These are phyloP conservation scores for Aplocera efformata DNA, from an alignment of 2,888 invertebrate genomes.

Conservation along the genomic window DNA sequence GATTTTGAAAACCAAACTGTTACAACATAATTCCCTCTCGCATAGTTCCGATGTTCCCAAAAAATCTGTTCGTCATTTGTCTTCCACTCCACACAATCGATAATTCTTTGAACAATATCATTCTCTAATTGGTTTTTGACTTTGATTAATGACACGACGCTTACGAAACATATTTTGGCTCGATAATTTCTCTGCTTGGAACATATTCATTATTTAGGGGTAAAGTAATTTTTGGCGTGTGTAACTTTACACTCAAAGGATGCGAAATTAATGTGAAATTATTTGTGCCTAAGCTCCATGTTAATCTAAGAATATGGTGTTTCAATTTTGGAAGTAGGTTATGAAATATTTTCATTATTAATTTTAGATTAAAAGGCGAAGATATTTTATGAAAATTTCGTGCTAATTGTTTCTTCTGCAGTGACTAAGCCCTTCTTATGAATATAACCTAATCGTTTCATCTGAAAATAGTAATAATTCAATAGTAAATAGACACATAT, in stretches of 20 bases:
- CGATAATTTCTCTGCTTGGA: conserved; percentile 24
- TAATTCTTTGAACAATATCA: conserved; percentile 29
- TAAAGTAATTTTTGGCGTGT: conserved; percentile 13
- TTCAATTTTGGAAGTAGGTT: too few relatives aligned
- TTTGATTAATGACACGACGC: conserved; percentile 28
- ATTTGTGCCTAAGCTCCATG: not conserved
- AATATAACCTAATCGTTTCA: too few relatives aligned
- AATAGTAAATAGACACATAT: too few relatives aligned
- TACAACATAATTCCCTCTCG: too few relatives aligned
- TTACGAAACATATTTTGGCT: conserved; percentile 25
- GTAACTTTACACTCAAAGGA: conserved; percentile 16
- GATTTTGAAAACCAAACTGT: too few relatives aligned
- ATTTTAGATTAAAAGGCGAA: too few relatives aligned
- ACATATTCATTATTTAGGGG: conserved; percentile 22
- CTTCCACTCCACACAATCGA: conserved; percentile 7
- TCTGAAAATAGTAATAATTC: too few relatives aligned
- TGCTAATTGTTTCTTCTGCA: too few relatives aligned
- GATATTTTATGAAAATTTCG: too few relatives aligned
- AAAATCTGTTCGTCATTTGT: conserved; percentile 7
- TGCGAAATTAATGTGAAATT: conserved; percentile 17
- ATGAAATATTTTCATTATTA: too few relatives aligned
- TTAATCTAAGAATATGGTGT: too few relatives aligned
- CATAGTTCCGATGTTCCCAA: not conserved
- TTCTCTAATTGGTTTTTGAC: conserved; percentile 33
- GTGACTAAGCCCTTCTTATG: too few relatives aligned